Conservation (phyloP, 2,113 vertebrate genomes). For the Lanius collurio region DNA sequence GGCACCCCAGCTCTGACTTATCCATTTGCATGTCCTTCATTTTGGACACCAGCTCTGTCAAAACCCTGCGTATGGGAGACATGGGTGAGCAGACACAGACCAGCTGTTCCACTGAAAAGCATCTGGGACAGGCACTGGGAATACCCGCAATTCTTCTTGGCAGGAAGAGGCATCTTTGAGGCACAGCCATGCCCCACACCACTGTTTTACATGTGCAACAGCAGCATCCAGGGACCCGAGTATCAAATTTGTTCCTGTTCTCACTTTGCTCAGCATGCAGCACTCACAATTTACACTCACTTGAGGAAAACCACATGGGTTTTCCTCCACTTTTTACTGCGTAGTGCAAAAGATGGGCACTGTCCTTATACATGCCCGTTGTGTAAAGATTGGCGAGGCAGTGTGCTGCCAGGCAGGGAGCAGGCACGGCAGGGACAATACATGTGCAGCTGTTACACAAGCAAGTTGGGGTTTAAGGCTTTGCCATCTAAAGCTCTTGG, state of each 20-base stretch:
- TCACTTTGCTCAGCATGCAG: not conserved
- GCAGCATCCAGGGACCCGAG: not conserved
- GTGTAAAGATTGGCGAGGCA: not conserved
- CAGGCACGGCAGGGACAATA: not conserved
- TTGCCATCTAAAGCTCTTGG: not conserved
- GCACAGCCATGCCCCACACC: not conserved
- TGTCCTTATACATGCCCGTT: not conserved
- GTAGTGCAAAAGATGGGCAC: not conserved
- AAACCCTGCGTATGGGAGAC: slow-evolving; percentile 75
- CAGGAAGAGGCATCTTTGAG: not conserved
- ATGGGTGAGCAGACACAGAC: not conserved
- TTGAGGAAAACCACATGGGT: not conserved
- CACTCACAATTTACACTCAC: not conserved
- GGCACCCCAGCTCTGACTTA: slow-evolving; percentile 92
- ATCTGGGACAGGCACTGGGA: not conserved
- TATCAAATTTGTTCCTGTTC: not conserved
- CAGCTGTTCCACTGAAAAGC: not conserved
- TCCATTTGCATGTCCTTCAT: slow-evolving; percentile 99
- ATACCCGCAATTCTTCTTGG: not conserved
- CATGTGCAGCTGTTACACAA: rapidly evolving
- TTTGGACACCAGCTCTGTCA: slow-evolving; percentile 95
- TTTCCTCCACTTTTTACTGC: not conserved
- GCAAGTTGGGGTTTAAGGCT: not conserved
- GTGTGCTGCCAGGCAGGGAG: not conserved
- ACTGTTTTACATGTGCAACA: not conserved